Evolutionary conservation across 2,113 vertebrate species (phyloP), one percentile per base, ranked within the genome.

Genomic region (Xenus cinereus): DNA sequence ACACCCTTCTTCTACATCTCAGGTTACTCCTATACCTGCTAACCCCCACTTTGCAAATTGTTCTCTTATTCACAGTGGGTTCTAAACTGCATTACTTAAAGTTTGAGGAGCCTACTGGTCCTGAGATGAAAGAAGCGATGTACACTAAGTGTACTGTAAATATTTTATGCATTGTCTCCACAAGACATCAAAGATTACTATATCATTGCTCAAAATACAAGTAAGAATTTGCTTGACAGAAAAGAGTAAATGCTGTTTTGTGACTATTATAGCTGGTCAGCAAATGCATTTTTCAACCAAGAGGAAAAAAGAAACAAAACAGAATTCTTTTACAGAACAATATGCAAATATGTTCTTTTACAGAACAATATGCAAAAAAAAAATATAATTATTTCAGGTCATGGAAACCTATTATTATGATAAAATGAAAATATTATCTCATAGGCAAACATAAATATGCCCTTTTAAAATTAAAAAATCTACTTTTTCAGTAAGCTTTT

Each of bases 91-190:
- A 79, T 48, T 56, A 93, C 75, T 64, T 86, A 95, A 81, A 67
- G 19, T 84, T 57, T 77, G 51, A 94, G 50, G 10, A 87, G 33
- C 6, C 26, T 62, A 46, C 41, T 46, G 18, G 68, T 71, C 26
- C 60, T 66, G 50, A 74, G 60, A 63, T 43, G 56, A 92, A 95
- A 89, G n/a, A 86, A 86, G 21, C 0, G 1, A 63, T 74, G 68
- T 37, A 66, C 41, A 19, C 28, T 92, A 89, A 92, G 83, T 92
- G 83, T 43, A 81, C 63, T 16, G 10, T 95, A 95, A 95, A 95
- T 96, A 89, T 93, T 95, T 95, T 63, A 95, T 95, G 21, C 32
- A 22, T 51, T 8, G 0, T 48, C 32, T 92, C 72, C 48, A 15
- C 59, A 87, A 78, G 11, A 87, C 77, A 81, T 15, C 6, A 8